Base-by-base conservation (phyloP, 2,888 invertebrate species). In the Xylota sylvarum region DNA sequence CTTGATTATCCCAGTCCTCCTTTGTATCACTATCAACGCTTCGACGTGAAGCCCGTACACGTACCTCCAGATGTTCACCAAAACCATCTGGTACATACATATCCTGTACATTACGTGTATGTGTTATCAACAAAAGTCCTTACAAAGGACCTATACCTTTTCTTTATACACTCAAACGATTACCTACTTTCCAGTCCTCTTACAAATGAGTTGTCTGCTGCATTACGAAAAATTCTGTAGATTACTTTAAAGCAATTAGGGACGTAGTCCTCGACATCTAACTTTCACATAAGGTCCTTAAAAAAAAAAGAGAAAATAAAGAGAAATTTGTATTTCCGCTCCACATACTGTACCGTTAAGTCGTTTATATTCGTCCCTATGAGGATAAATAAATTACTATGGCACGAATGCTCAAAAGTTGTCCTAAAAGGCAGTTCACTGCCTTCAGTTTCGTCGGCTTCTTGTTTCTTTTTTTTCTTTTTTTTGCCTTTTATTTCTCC, bases 391-490 rank as follows among this genome's bases (percentile, higher is more conserved):
- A 55, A 37, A 55, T 69, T 55, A 27, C 55, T 14, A 0, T 40
- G 40, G 4, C 55, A 19, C 14, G n/a, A 67, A 10, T 30, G 72
- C 23, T 35, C 48, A 50, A 50, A 60, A 60, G 60, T 60, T 50
- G 23, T 17, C 56, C 17, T 58, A 56, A 58, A 58, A 58, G 35
- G 70, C 56, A 70, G 40, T 23, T 55, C 55, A 27, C 43, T 43
- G 30, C 55, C 55, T 43, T 23, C 55, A 12, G 5, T 56, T 69
- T 23, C 12, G 12, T 56, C 9, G 46, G 10, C 23, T 43, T 19
- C 17, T 14, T 48, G n/a, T 27, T 14, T 14, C 2, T 14, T 12
- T 48, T 32, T 1, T 14, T 12, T 2, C 10, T 2, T 9, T 2
- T 48, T 32, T 1, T 14, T 12, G 32, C 10, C 9, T 9, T 2